Conservation (phyloP, 1,140 invertebrate species). For the Goniozus legneri region DNA sequence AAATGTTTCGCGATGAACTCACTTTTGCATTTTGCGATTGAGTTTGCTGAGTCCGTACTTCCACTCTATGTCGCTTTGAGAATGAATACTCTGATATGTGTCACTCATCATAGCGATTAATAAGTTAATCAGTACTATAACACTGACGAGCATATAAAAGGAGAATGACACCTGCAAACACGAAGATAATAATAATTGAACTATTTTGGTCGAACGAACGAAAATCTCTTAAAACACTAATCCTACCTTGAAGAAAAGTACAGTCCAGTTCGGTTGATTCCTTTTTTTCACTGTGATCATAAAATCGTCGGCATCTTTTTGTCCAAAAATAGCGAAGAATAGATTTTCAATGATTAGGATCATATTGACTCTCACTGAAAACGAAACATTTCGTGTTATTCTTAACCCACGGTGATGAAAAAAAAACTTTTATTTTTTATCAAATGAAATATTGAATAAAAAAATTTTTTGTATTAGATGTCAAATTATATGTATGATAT, state of each 20-base stretch:
- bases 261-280: conserved; percentile 69
- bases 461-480: not conserved
- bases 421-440: conserved; percentile 3
- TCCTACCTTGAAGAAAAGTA: conserved; percentile 78
- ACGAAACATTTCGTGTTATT: no score
- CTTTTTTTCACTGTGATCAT: conserved; percentile 51
- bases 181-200: not conserved
- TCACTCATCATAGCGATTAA: conserved; percentile 99
- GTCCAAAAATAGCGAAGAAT: conserved; percentile 98
- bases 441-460: not conserved
- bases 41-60: conserved; percentile 99
- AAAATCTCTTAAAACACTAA: conserved; percentile 56
- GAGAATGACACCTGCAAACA: conserved; percentile 45
- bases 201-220: not conserved
- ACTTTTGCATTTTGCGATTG: conserved; percentile 92
- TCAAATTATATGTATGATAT: conserved; percentile 1
- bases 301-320: conserved; percentile 83
- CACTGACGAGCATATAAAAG: conserved; percentile 94
- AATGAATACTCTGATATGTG: conserved; percentile 96
- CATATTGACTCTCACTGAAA: conserved; percentile 82
- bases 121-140: conserved; percentile 97
- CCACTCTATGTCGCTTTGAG: conserved; percentile 99
- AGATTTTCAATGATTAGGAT: conserved; percentile 92
- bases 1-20: no score
- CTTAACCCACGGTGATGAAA: conserved; percentile 2